Conservation (phyloP, 2,888 invertebrate species). For the Habroteleia sp. region DNA sequence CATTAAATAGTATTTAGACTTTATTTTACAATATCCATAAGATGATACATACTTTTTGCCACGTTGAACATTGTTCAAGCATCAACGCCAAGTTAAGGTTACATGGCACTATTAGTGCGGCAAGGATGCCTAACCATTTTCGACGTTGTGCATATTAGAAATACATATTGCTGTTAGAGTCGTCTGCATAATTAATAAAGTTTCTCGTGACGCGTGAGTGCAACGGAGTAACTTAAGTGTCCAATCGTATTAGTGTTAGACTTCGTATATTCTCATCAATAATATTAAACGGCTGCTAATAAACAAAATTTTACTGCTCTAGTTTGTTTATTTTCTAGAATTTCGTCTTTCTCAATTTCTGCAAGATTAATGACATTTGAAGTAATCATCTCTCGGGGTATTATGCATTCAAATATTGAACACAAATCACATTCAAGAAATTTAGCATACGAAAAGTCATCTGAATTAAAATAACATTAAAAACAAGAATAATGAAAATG, state of each 20-base stretch:
- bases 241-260: conserved; percentile 32
- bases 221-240: conserved; percentile 34
- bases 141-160: conserved; percentile 52
- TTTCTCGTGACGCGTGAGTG: conserved; percentile 39
- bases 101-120: conserved; percentile 26
- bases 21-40: conserved; percentile 3
- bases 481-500: too few species aligned
- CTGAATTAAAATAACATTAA: too few species aligned
- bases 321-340: background rate
- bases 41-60: conserved; percentile 10
- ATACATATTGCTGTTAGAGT: conserved; percentile 56
- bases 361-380: too few species aligned
- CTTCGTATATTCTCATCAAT: conserved; percentile 17
- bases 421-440: too few species aligned
- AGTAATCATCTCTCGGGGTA: too few species aligned
- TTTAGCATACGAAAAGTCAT: too few species aligned
- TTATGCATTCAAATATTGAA: too few species aligned
- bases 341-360: too few species aligned
- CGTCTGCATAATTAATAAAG: conserved; percentile 55
- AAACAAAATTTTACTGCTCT: conserved; percentile 6
- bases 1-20: too few species aligned
- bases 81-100: conserved; percentile 20
- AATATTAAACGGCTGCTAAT: conserved; percentile 11
- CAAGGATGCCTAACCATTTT: conserved; percentile 43
- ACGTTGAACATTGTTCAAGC: conserved; percentile 18